A percentile compares a stretch with the other conserved stretches of the same genome.
These are phyloP conservation scores for Enteromius paludinosus DNA, from an alignment of 2,797 vertebrate species.

Conservation along the genomic window DNA sequence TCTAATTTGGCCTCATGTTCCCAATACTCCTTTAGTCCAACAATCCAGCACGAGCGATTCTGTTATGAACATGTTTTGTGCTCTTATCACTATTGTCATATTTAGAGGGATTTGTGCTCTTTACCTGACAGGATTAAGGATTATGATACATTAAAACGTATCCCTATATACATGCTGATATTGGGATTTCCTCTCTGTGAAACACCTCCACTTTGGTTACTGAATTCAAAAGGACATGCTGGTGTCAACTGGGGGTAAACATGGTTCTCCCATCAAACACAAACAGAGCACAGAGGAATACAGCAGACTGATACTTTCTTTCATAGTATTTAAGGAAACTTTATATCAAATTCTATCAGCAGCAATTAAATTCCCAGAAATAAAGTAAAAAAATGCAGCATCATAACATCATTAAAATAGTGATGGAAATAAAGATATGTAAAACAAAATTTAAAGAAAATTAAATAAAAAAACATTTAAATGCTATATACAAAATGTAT, in stretches of 20 bases:
- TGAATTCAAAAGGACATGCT: constrained; percentile 15
- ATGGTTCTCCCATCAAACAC: neutral
- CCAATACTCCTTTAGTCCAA: neutral
- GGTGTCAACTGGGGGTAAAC: neutral
- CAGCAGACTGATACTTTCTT: neutral
- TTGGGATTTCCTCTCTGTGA: constrained; percentile 28
- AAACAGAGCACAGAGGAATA: neutral
- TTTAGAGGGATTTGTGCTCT: constrained; percentile 56
- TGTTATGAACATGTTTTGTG: constrained; percentile 50
- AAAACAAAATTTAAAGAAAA: too few species aligned
- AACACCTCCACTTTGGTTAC: constrained; percentile 41
- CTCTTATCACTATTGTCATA: constrained; percentile 53
- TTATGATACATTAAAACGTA: constrained; percentile 47
- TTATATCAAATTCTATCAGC: neutral
- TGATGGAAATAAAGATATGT: too few species aligned
- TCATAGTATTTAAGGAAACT: neutral
- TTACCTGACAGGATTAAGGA: constrained; percentile 60
- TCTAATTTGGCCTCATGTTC: neutral
- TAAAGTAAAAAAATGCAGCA: too few species aligned
- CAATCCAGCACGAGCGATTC: constrained; percentile 25
- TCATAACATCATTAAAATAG: too few species aligned
- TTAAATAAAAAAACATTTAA: too few species aligned
- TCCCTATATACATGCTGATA: constrained; percentile 45
- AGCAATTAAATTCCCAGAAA: too few species aligned
- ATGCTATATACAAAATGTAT: too few species aligned